Evolutionary conservation across 2,888 invertebrate genomes (phyloP).

Genomic region (Trichogramma evanescens): DNA sequence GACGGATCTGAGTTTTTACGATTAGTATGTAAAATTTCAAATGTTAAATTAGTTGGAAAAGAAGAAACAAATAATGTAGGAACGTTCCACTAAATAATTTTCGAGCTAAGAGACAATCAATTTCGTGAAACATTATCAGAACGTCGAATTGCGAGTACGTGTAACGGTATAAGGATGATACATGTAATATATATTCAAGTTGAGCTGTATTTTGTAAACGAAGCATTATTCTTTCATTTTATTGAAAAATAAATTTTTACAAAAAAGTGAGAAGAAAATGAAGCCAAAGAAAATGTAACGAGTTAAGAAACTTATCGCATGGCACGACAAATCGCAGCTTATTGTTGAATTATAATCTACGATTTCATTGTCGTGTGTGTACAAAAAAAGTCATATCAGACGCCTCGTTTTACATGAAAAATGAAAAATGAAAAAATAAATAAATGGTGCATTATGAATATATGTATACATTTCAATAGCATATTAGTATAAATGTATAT

Average conservation of each 20-base stretch:
- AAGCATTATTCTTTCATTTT: conserved; percentile 16
- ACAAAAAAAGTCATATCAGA: neutral
- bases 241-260: conserved; percentile 4
- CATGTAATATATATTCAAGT: conserved; percentile 7
- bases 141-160: conserved; percentile 22
- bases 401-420: no score
- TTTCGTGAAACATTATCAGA: conserved; percentile 29
- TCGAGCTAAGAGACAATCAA: conserved; percentile 35
- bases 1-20: no score
- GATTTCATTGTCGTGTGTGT: conserved; percentile 15
- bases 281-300: neutral
- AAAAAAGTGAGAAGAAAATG: conserved; percentile 6
- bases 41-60: no score
- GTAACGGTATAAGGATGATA: neutral
- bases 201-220: conserved; percentile 22
- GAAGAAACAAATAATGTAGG: neutral
- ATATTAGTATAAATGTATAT: no score
- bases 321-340: no score
- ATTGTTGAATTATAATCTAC: no score
- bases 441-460: no score
- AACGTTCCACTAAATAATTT: conserved; percentile 14
- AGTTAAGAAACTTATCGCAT: no score
- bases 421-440: no score
- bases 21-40: no score
- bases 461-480: no score